Conservation (phyloP, 2,113 vertebrate genomes). For the Macrotus californicus region DNA sequence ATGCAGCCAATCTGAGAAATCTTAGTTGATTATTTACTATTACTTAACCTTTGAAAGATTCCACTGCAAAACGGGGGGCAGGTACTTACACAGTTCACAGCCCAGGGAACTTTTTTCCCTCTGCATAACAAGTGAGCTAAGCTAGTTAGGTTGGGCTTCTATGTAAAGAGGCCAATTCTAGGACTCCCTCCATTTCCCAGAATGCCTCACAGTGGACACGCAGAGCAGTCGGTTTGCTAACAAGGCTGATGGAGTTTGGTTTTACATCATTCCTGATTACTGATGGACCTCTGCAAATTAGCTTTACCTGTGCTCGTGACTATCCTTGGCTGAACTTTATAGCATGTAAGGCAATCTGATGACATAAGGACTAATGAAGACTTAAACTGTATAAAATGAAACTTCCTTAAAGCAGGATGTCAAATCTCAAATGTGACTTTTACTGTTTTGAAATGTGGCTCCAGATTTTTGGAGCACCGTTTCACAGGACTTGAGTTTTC, state of each 20-base stretch:
- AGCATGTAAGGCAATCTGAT: neutral
- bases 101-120: neutral
- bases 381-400: neutral
- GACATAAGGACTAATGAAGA: neutral
- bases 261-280: neutral
- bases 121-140: neutral
- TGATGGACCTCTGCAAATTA: neutral
- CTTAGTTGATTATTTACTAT: slow-evolving; percentile 80
- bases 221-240: neutral
- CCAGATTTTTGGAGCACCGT: neutral
- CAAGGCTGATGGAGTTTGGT: neutral
- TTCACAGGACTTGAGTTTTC: neutral
- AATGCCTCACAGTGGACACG: neutral
- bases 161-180: neutral
- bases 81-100: slow-evolving; percentile 48
- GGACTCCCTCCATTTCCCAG: neutral
- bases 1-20: slow-evolving; percentile 71
- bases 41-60: slow-evolving; percentile 73
- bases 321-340: neutral
- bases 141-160: neutral
- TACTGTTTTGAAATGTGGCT: neutral
- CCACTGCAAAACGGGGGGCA: slow-evolving; percentile 45
- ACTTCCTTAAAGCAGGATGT: neutral
- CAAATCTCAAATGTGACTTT: neutral
- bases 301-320: neutral